A percentile compares a stretch with the other conserved stretches of the same genome.
These are phyloP conservation scores for Heptranchias perlo DNA, from an alignment of 2,113 vertebrate genomes.

Conservation along the genomic window DNA sequence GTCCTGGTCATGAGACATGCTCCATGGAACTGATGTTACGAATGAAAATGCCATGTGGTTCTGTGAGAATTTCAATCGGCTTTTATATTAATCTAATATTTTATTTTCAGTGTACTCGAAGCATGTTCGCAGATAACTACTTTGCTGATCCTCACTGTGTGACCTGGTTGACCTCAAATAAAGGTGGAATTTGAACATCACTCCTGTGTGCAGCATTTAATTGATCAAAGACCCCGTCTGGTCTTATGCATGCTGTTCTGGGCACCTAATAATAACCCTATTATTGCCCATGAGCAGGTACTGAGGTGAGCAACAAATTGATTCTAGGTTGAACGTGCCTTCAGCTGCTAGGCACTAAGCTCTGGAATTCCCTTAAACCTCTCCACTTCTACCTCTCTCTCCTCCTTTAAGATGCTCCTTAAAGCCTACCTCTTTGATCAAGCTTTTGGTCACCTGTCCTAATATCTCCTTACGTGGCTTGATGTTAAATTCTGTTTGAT, in stretches of 20 bases:
- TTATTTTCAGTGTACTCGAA: neutral
- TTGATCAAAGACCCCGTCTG: neutral
- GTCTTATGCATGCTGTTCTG: neutral
- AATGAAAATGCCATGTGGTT: conserved; percentile 10
- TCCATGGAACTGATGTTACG: neutral
- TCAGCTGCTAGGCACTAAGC: no score
- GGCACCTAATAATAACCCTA: neutral
- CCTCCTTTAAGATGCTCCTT: no score
- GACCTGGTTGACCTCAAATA: conserved; percentile 20
- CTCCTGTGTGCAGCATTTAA: neutral
- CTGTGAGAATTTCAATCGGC: neutral
- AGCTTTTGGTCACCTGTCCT: no score
- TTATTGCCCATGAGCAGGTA: neutral
- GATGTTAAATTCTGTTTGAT: no score
- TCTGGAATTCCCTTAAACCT: no score
- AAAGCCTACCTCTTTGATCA: no score
- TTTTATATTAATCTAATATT: conserved; percentile 14
- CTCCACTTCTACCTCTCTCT: no score
- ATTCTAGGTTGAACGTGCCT: no score
- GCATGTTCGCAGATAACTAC: neutral
- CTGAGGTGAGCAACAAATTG: neutral
- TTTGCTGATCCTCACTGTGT: neutral
- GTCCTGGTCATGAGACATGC: neutral
- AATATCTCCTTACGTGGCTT: no score
- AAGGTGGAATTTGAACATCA: neutral